Percentiles rank a stretch among this genome's conserved stretches.
Evolutionary conservation across 2,888 invertebrate species (phyloP).

Genomic region (Chirona hameri): DNA sequence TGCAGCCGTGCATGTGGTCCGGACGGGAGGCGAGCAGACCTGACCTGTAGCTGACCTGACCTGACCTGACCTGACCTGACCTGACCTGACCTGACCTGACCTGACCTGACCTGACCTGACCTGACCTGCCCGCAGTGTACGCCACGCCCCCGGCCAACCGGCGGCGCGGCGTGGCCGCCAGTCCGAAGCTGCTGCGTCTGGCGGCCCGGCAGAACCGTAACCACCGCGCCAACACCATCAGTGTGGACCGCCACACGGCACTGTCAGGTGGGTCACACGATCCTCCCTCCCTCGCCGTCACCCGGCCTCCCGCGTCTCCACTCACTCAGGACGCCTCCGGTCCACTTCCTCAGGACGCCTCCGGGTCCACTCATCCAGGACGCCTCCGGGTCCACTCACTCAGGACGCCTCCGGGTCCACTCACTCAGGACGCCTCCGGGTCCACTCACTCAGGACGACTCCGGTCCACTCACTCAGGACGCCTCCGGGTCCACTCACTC

Average conservation of each 20-base stretch:
- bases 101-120: background rate
- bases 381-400: too few species aligned
- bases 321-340: too few species aligned
- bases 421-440: too few species aligned
- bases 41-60: background rate
- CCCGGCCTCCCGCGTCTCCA: too few species aligned
- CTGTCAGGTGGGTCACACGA: background rate
- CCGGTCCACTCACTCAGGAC: too few species aligned
- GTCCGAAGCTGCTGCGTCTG: slow-evolving; percentile 9
- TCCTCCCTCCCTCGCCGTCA: too few species aligned
- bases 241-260: background rate
- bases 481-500: too few species aligned
- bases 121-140: slow-evolving; percentile 1
- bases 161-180: background rate
- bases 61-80: background rate
- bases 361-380: too few species aligned
- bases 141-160: background rate
- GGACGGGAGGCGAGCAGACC: background rate
- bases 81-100: background rate
- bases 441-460: too few species aligned
- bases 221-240: background rate
- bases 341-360: too few species aligned
- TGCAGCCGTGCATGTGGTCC: background rate
- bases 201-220: background rate
- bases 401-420: too few species aligned